These are phyloP conservation scores for Hecatera dysodea DNA, from an alignment of 2,888 invertebrate genomes.

Conservation along the genomic window DNA sequence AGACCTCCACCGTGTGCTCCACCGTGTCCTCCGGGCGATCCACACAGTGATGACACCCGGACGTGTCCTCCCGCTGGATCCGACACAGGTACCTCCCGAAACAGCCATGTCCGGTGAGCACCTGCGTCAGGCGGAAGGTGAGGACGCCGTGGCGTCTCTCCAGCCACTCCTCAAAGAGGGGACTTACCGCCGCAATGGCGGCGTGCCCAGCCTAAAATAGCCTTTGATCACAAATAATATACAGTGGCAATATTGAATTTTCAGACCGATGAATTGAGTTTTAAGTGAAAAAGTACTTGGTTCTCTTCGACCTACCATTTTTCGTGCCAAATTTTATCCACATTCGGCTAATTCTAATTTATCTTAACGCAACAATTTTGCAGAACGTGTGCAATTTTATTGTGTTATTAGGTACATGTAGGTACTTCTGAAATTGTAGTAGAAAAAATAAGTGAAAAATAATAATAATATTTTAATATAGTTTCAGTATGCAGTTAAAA, in stretches of 20 bases:
- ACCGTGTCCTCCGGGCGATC: no score
- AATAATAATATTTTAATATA: conserved; percentile 7
- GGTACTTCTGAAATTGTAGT: conserved; percentile 17
- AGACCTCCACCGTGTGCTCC: no score
- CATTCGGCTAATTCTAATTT: conserved; percentile 11
- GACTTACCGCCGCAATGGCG: no score
- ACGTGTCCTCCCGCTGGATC: no score
- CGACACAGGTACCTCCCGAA: no score
- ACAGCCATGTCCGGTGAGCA: no score
- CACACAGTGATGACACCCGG: no score
- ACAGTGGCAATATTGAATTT: conserved; percentile 11
- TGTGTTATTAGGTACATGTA: not conserved
- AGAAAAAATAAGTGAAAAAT: not conserved
- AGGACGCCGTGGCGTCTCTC: no score
- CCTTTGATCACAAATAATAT: not conserved
- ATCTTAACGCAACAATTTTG: not conserved
- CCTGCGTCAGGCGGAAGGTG: no score
- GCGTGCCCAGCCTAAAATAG: no score
- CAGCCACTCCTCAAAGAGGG: no score
- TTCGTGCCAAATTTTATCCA: conserved; percentile 53
- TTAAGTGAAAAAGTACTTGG: not conserved
- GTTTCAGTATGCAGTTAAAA: not conserved
- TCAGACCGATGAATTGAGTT: conserved; percentile 11
- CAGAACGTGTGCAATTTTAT: conserved; percentile 16
- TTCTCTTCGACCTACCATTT: conserved; percentile 28